Evolutionary conservation across 1,140 invertebrate species (phyloP).

Genomic region (Pseudobourletiella spinata): DNA sequence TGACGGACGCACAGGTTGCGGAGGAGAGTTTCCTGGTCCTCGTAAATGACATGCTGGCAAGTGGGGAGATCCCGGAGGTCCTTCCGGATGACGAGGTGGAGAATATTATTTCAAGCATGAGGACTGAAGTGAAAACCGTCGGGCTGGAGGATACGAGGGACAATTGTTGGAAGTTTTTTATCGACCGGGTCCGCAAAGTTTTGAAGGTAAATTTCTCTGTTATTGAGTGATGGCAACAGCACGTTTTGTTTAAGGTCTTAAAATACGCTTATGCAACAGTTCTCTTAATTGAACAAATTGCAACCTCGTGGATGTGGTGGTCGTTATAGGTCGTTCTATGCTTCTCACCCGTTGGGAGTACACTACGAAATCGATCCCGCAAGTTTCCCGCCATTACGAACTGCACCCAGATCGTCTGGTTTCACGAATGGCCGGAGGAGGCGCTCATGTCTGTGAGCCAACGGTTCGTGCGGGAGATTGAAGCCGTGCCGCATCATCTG

Average conservation of each 20-base stretch:
- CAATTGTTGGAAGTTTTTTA: slow-evolving; percentile 97
- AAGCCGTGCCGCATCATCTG: slow-evolving; percentile 56
- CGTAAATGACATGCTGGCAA: slow-evolving; percentile 90
- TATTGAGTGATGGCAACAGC: background rate
- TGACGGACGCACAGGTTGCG: slow-evolving; percentile 93
- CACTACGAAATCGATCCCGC: slow-evolving; percentile 69
- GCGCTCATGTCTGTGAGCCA: slow-evolving; percentile 85
- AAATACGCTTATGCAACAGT: too few relatives aligned
- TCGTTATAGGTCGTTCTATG: slow-evolving; percentile 63
- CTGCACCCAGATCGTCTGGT: slow-evolving; percentile 93
- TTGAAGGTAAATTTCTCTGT: slow-evolving; percentile 53
- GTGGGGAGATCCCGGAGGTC: slow-evolving; percentile 89
- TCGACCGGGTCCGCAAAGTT: slow-evolving; percentile 81
- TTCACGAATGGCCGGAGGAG: slow-evolving; percentile 96
- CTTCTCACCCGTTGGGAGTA: slow-evolving; percentile 89
- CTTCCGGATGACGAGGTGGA: slow-evolving; percentile 94
- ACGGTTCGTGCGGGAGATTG: slow-evolving; percentile 72
- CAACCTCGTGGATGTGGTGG: too few relatives aligned
- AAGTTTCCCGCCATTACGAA: slow-evolving; percentile 95
- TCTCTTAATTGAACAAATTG: background rate
- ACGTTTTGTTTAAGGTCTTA: too few relatives aligned
- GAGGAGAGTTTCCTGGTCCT: slow-evolving; percentile 91
- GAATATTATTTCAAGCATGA: slow-evolving; percentile 79
- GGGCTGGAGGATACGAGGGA: slow-evolving; percentile 79
- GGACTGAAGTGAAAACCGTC: slow-evolving; percentile 76